These are phyloP conservation scores for Cataglyphis cursor DNA, from an alignment of 2,888 invertebrate species.

Conservation along the genomic window DNA sequence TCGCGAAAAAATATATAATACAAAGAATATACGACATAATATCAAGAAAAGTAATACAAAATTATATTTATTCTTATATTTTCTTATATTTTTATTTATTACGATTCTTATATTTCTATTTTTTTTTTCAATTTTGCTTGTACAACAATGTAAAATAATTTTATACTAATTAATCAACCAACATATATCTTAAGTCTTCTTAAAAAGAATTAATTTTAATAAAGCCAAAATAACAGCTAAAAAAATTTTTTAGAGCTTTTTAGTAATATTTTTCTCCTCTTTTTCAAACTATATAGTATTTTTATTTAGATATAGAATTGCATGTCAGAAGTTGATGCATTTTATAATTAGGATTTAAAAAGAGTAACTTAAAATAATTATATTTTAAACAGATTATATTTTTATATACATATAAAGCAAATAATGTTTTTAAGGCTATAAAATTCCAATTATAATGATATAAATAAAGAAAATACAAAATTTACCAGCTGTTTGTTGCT, in stretches of 20 bases:
- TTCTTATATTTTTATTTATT: not conserved
- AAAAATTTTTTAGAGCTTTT: not conserved
- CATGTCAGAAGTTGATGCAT: not conserved
- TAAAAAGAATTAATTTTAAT: not conserved
- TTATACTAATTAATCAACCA: not conserved
- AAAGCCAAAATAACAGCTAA: not conserved
- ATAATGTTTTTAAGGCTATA: not conserved
- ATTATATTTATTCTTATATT: too few species aligned
- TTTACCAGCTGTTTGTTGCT: not conserved
- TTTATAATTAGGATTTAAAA: not conserved
- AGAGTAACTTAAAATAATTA: constrained; percentile 1
- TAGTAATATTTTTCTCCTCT: not conserved
- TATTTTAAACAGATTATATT: not conserved
- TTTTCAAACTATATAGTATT: not conserved
- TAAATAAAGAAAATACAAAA: not conserved
- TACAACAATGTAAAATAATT: not conserved
- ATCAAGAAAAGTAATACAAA: not conserved
- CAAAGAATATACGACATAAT: constrained; percentile 16
- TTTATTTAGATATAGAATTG: not conserved
- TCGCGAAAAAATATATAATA: not conserved
- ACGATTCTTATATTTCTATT: not conserved
- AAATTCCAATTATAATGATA: not conserved
- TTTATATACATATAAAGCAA: not conserved
- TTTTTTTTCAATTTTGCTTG: not conserved
- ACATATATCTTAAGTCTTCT: not conserved